Evolutionary conservation across 2,888 invertebrate species (phyloP), one percentile per base, ranked within the genome.

Genomic region (Xylophagus ater): DNA sequence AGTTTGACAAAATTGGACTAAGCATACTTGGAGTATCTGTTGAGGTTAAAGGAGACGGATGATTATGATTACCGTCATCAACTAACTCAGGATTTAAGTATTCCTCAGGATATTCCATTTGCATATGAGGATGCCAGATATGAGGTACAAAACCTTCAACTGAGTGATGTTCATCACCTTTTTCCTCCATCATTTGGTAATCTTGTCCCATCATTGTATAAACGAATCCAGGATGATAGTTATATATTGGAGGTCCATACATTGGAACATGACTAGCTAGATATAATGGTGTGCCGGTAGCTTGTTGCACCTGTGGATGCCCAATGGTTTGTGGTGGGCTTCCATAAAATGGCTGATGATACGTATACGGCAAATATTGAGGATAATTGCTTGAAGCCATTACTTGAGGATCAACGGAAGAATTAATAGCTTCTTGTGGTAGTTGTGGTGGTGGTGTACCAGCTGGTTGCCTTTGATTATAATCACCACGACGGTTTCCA

Each of bases 281-380:
- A 41, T 52, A 62, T 3, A 64, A 21, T 7, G 63, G 62, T 2
- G 51, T 40, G 2, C 62, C 62, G 4, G 61, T 50, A 9, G 62
- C 61, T 43, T 63, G 65, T 46, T 65, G 65, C 18, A 60, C 57
- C n/a, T 55, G 52, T 12, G 58, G 53, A 46, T 61, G 62, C 1
- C 55, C 55, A 43, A 56, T 49, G 24, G 49, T 52, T 47, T 53
- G 60, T 17, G 59, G 50, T 4, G 62, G 48, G 13, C 33, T 42
- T 3, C 44, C 42, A 44, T 53, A 60, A 34, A 43, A 47, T 10
- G 53, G 35, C 18, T 31, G 42, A 12, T 30, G 26, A 20, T 29
- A 35, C 1, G 29, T 8, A 34, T 45, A 42, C 20, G 40, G 34
- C 30, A 25, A 38, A 17, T 40, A 38, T 26, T 34, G 36, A 10